Base-by-base conservation (phyloP, 92 coral and sea anemone genomes). In the Actinostola sp. region DNA sequence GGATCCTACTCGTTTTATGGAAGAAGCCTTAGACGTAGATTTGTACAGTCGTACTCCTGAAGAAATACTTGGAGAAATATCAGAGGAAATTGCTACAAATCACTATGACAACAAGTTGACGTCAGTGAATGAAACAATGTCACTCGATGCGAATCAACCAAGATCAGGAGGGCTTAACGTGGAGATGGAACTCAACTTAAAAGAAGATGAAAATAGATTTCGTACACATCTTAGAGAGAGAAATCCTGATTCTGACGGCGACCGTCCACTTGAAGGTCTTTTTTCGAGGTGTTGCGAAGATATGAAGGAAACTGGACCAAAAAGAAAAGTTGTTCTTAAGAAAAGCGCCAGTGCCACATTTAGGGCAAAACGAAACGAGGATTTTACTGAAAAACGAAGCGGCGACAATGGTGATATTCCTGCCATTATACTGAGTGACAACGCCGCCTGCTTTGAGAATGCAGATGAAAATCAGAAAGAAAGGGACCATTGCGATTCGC, bases 91-190 rank as follows among this genome's bases (percentile, higher is more conserved):
- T 21, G 25, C 24, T 19, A 2, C 19, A 6, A 10, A 49, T 50
- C 25, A 33, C 74, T 62, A 50, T 68, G 74, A 28, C 31, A 29
- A 68, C 74, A 0, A 41, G 29, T 49, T 35, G 41, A 33, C 43
- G 49, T 23, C 33, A 68, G 28, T 21, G 41, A 41, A 14, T 30
- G 74, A 33, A 15, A 49, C 26, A 68, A 68, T 50, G 61, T 21
- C 62, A 51, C 14, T 12, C 11, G 15, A 29, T 35, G 19, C 11
- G 61, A 34, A 33, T 11, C 61, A 68, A 68, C 50, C 43, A 51
- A 50, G 61, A 61, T 51, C n/a, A 56, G 4, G 17, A n/a, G 15
- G 46, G 61, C 63, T 49, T 68, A 68, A 33, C 10, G 39, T 50
- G 14, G 49, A 68, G 48, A 28, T 33, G 11, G 33, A 49, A 38